Percentiles rank a stretch among this genome's conserved stretches.
phyloP scores from a whole-genome alignment of 1,140 invertebrate genomes.

The Stratiolaelaps scimitus region DNA sequence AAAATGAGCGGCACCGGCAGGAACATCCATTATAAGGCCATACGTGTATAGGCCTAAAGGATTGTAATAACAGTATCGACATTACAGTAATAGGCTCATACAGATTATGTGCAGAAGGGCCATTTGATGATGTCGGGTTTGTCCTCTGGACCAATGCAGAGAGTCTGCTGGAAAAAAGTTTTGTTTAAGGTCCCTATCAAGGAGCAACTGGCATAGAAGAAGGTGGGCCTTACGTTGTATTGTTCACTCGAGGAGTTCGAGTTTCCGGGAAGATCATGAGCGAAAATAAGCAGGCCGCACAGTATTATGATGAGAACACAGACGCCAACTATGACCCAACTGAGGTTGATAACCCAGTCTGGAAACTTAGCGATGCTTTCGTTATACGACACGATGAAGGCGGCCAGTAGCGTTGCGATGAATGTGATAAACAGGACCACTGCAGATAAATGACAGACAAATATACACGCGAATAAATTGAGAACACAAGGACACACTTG shows the following conservation, averaged over 20 bases:
- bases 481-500: neutral
- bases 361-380: too few species aligned
- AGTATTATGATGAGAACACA: neutral
- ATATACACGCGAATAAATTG: neutral
- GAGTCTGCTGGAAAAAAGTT: too few species aligned
- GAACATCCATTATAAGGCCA: too few species aligned
- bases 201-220: too few species aligned
- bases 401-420: neutral
- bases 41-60: too few species aligned
- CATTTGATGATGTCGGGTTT: too few species aligned
- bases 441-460: neutral
- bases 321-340: neutral
- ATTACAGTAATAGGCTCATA: too few species aligned
- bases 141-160: too few species aligned
- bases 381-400: neutral
- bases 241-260: neutral
- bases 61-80: too few species aligned
- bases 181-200: too few species aligned
- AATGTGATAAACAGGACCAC: neutral
- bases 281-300: neutral
- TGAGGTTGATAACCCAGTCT: neutral
- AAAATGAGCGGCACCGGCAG: too few species aligned
- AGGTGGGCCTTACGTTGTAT: neutral
- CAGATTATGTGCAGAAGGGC: too few species aligned
- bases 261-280: slow-evolving; percentile 3